Base-by-base conservation (phyloP, 2,113 vertebrate species). In the Atherinomorus stipes region DNA sequence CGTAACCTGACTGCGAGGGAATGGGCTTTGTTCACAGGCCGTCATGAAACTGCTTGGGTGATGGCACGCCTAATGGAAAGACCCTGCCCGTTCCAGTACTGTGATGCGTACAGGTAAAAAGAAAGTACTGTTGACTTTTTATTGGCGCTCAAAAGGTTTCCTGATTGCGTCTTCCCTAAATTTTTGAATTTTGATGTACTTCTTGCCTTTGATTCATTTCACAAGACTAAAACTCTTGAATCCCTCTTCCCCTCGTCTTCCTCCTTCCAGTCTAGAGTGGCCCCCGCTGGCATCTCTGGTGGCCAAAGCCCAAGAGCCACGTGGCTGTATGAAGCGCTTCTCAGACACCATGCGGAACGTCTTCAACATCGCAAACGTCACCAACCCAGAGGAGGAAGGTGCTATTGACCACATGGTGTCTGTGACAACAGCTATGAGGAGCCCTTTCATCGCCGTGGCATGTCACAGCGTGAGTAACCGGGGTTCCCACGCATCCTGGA, bases 1-100 rank as follows among this genome's bases (percentile, higher is more conserved):
- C 95, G 96, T 4, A 90, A 95, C n/a, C 88, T 98, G 72, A 97
- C 95, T 0, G 76, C 98, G 0, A 93, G 92, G 81, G 96, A 98
- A 83, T 99, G 98, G 98, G 97, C 98, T 18, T 79, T 95, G n/a
- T 99, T 95, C 80, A 99, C 98, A 0, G 95, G 96, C 47, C 95
- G 98, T 4, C 91, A 91, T 22, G 97, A 99, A 80, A 95, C 96
- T 0, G 95, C 93, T 8, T 95, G 92, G 6, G 71, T 95, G 85
- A 97, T 99, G 88, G 91, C 91, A 19, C 95, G 93, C 54, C 92
- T 99, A 68, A 88, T 96, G 92, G 94, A 95, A 28, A 93, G 93
- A 10, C 96, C 97, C 2, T 95, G 93, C 74, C 90, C 98, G 0
- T 93, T 90, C 61, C 98, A 99, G 90, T 93, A 94, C 64, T 88